Evolutionary conservation across 1,140 invertebrate species (phyloP).

Genomic region (Drosophila trapezifrons): DNA sequence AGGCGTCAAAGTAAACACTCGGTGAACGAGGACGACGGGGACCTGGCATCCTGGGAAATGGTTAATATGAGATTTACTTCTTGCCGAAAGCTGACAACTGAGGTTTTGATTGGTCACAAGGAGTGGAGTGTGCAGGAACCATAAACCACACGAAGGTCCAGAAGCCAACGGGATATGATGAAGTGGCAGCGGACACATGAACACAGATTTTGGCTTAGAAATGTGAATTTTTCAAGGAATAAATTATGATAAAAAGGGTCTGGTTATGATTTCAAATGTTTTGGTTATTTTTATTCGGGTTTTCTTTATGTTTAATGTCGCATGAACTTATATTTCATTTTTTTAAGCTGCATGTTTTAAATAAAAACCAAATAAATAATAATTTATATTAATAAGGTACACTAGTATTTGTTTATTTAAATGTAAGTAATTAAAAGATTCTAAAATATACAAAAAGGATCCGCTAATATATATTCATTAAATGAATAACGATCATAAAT

Average conservation of each 20-base stretch:
- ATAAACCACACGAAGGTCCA: slow-evolving; percentile 30
- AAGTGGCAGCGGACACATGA: slow-evolving; percentile 5
- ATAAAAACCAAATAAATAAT: no score
- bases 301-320: neutral
- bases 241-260: slow-evolving; percentile 8
- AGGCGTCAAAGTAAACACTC: slow-evolving; percentile 45
- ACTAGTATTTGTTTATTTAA: no score
- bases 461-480: no score
- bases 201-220: slow-evolving; percentile 22
- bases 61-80: slow-evolving; percentile 43
- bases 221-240: slow-evolving; percentile 5
- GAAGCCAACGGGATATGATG: slow-evolving; percentile 24
- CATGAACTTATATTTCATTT: neutral
- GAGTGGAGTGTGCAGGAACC: neutral
- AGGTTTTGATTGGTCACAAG: slow-evolving; percentile 45
- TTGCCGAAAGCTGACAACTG: slow-evolving; percentile 43
- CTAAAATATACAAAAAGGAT: no score
- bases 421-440: no score
- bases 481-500: no score
- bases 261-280: neutral
- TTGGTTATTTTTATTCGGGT: neutral
- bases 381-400: no score
- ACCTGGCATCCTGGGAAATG: slow-evolving; percentile 27
- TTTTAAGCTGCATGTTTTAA: no score
- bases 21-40: neutral